Conservation (phyloP, 1,140 invertebrate species). For the Battus philenor region DNA sequence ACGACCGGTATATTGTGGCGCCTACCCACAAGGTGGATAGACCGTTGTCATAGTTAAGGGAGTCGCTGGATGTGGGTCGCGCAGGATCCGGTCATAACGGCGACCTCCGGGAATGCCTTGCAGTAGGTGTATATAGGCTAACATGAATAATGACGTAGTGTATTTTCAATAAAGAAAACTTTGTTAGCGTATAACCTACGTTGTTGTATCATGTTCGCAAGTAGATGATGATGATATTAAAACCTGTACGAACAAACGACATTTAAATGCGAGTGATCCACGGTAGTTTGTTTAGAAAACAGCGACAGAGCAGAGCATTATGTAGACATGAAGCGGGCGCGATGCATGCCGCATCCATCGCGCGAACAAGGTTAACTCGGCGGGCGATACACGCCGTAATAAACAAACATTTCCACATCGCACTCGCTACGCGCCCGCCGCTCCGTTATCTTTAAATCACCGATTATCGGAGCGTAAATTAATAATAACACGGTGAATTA, state of each 20-base stretch:
- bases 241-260: background rate
- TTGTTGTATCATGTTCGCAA: background rate
- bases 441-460: constrained; percentile 4
- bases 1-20: too few relatives aligned
- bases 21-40: too few relatives aligned
- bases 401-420: constrained; percentile 10
- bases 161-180: too few relatives aligned
- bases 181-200: too few relatives aligned
- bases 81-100: too few relatives aligned
- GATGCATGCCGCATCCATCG: background rate
- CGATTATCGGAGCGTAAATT: constrained; percentile 13
- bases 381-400: background rate
- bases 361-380: constrained; percentile 5
- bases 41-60: too few relatives aligned
- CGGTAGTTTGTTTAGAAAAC: constrained; percentile 1
- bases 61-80: too few relatives aligned
- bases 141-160: too few relatives aligned
- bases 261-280: too few relatives aligned
- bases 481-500: constrained; percentile 9
- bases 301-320: constrained; percentile 1
- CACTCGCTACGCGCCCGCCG: constrained; percentile 2
- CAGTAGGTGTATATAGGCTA: too few relatives aligned
- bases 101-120: too few relatives aligned
- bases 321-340: constrained; percentile 1
- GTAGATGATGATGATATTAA: background rate